A percentile compares a stretch with the other conserved stretches of the same genome.
Evolutionary conservation across 1,140 invertebrate species (phyloP).

Genomic region (Anastrepha obliqua): DNA sequence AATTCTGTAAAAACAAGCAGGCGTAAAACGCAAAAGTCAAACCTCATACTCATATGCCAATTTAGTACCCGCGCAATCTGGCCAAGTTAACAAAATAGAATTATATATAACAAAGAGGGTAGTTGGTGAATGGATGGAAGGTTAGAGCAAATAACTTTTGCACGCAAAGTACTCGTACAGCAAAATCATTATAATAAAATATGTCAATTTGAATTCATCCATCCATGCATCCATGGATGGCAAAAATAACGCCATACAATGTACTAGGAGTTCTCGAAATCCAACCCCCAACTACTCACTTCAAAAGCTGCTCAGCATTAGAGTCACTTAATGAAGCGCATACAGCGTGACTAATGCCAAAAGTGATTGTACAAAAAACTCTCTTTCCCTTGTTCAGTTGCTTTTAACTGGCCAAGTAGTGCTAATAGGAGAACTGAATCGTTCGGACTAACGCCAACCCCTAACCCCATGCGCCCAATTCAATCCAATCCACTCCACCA

Average conservation of each 20-base stretch:
- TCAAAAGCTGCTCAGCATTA: background rate
- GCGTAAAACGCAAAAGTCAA: constrained; percentile 27
- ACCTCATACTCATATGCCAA: constrained; percentile 3
- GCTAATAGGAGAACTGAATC: background rate
- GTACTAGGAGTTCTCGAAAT: background rate
- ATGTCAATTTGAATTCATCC: constrained; percentile 17
- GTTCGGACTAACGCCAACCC: constrained; percentile 6
- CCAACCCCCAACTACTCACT: background rate
- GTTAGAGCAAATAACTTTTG: constrained; percentile 19
- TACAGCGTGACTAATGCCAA: constrained; percentile 72
- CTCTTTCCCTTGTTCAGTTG: background rate
- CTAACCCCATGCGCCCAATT: background rate
- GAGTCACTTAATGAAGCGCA: constrained; percentile 70
- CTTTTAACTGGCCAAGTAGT: constrained; percentile 18
- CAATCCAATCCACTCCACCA: background rate
- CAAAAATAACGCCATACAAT: constrained; percentile 11
- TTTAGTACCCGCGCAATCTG: constrained; percentile 31
- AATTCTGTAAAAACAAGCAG: background rate
- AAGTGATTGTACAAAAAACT: constrained; percentile 61
- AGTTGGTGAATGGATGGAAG: background rate
- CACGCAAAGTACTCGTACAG: constrained; percentile 15
- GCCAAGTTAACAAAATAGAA: constrained; percentile 25
- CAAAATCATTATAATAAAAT: constrained; percentile 26
- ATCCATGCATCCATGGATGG: background rate
- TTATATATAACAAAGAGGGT: background rate